Conservation (phyloP, 2,113 vertebrate genomes). For the Dryoscopus gambensis region DNA sequence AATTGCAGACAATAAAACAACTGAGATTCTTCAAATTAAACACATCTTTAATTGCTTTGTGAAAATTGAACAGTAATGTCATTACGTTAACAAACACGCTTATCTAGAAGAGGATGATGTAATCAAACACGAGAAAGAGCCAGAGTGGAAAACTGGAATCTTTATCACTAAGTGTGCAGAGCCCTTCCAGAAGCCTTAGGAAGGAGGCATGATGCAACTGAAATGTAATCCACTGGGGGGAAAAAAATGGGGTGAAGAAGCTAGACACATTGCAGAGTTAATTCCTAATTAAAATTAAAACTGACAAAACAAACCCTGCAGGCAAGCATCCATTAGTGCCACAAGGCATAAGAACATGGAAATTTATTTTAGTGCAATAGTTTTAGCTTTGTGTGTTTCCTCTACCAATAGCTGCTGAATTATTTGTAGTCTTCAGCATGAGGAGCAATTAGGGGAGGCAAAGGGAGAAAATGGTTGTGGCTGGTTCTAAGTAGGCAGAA, state of each 20-base stretch:
- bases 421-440: slow-evolving; percentile 17
- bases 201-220: background rate
- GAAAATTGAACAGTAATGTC: background rate
- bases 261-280: background rate
- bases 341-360: slow-evolving; percentile 32
- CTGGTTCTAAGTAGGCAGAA: background rate
- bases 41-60: slow-evolving; percentile 9
- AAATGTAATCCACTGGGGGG: background rate
- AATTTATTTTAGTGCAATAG: slow-evolving; percentile 5
- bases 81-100: slow-evolving; percentile 32
- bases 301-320: slow-evolving; percentile 42
- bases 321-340: slow-evolving; percentile 35
- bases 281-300: slow-evolving; percentile 54
- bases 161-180: background rate
- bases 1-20: slow-evolving; percentile 31
- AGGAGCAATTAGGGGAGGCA: background rate
- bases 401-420: slow-evolving; percentile 25
- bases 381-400: slow-evolving; percentile 24
- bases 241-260: background rate
- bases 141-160: background rate
- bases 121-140: slow-evolving; percentile 6
- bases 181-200: background rate
- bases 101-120: background rate
- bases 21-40: slow-evolving; percentile 30
- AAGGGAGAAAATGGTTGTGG: background rate